Percentiles rank a stretch among this genome's conserved stretches.
These are phyloP conservation scores for Anthonomus grandis DNA, from an alignment of 1,140 invertebrate genomes.

Conservation along the genomic window DNA sequence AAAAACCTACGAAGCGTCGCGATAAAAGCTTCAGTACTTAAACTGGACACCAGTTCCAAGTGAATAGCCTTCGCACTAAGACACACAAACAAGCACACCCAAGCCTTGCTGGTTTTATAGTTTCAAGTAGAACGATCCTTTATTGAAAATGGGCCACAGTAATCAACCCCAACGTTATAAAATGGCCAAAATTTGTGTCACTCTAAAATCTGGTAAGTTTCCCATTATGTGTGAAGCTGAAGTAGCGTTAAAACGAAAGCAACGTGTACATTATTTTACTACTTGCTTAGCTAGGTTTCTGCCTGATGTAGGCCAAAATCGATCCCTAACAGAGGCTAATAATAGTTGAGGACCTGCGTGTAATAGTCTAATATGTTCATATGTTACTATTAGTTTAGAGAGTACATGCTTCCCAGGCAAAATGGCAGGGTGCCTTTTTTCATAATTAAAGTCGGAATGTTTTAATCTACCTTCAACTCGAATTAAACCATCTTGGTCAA, in stretches of 20 bases:
- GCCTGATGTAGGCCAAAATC: conserved; percentile 31
- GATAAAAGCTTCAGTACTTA: conserved; percentile 35
- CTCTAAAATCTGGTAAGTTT: no score
- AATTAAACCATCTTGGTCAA: conserved; percentile 32
- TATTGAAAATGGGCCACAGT: conserved; percentile 40
- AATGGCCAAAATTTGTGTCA: conserved; percentile 25
- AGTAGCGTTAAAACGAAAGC: no score
- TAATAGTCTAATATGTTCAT: conserved; percentile 26
- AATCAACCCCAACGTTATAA: conserved; percentile 33
- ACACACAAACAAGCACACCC: conserved; percentile 21
- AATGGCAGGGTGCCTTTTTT: conserved; percentile 33
- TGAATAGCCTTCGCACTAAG: conserved; percentile 36
- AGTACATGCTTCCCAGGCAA: conserved; percentile 28
- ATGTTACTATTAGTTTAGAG: conserved; percentile 24
- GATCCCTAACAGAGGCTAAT: conserved; percentile 17
- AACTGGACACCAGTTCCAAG: conserved; percentile 34
- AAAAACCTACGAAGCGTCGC: conserved; percentile 39
- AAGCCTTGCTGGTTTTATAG: conserved; percentile 11
- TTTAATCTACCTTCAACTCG: conserved; percentile 35
- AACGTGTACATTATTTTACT: no score
- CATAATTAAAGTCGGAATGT: conserved; percentile 20
- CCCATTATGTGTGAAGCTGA: no score
- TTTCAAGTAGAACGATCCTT: conserved; percentile 25
- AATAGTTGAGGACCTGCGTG: conserved; percentile 31
- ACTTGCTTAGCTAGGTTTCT: no score